Evolutionary conservation across 2,888 invertebrate genomes (phyloP).

Genomic region (Agrotis segetum): DNA sequence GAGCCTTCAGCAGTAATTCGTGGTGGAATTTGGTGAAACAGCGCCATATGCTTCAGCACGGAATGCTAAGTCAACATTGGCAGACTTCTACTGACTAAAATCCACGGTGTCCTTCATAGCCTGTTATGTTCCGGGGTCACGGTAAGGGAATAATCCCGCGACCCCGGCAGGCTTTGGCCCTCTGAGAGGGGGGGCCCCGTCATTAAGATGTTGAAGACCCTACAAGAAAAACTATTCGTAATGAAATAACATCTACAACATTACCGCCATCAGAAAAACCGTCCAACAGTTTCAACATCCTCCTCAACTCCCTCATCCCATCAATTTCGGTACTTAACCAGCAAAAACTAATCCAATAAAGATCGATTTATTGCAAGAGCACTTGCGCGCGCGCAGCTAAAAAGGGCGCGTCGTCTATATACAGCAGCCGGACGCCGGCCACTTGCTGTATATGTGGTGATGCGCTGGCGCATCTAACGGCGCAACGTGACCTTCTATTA

Average conservation of each 20-base stretch:
- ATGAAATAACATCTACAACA: background rate
- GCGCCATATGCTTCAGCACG: background rate
- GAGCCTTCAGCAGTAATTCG: no score
- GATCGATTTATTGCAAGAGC: constrained; percentile 57
- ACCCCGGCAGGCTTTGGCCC: no score
- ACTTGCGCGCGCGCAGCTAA: constrained; percentile 61
- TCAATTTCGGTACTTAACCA: constrained; percentile 56
- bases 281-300: constrained; percentile 28
- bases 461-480: constrained; percentile 85
- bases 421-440: constrained; percentile 80
- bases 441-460: constrained; percentile 82
- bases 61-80: background rate
- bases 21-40: background rate
- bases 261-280: constrained; percentile 4
- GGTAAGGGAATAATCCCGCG: no score
- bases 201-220: no score
- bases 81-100: no score
- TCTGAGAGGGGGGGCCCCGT: no score
- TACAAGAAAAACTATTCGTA: background rate
- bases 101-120: no score
- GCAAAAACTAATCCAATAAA: constrained; percentile 58
- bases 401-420: constrained; percentile 76
- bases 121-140: no score
- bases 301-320: constrained; percentile 20
- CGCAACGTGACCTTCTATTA: constrained; percentile 86